Evolutionary conservation across 2,888 invertebrate species (phyloP).

Genomic region (Chrysodeixis includens): DNA sequence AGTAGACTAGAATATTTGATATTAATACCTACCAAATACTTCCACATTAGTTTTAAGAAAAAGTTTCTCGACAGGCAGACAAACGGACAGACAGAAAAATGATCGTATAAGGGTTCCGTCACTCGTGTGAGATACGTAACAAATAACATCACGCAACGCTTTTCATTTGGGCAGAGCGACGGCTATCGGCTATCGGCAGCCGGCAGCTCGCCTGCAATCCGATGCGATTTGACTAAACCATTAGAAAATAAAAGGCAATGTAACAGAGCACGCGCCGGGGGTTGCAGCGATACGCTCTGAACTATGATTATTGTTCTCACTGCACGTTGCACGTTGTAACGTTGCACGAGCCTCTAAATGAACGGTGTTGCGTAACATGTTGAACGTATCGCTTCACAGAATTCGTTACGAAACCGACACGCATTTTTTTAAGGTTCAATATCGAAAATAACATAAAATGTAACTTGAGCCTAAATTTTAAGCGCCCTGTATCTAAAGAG

Average conservation of each 20-base stretch:
- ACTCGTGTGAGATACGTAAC: neutral
- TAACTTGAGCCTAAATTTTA: neutral
- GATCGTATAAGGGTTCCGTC: no score
- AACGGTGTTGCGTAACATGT: neutral
- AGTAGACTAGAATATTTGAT: no score
- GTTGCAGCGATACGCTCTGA: neutral
- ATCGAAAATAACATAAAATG: neutral
- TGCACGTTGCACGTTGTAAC: no score
- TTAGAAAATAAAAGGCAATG: neutral
- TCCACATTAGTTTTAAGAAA: no score
- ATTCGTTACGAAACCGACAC: neutral
- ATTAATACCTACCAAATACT: no score
- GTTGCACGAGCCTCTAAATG: neutral
- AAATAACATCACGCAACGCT: neutral
- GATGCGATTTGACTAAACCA: neutral
- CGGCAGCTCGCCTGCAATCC: neutral
- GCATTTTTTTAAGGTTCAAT: neutral
- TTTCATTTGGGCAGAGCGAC: neutral
- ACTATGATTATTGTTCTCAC: constrained; percentile 1
- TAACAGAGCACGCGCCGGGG: neutral
- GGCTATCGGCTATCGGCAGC: neutral
- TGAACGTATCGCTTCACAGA: neutral
- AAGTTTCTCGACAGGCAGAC: no score
- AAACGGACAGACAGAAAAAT: no score
- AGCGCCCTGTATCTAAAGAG: neutral